Evolutionary conservation across 2,888 invertebrate species (phyloP).

Genomic region (Tetanocera ferruginea): DNA sequence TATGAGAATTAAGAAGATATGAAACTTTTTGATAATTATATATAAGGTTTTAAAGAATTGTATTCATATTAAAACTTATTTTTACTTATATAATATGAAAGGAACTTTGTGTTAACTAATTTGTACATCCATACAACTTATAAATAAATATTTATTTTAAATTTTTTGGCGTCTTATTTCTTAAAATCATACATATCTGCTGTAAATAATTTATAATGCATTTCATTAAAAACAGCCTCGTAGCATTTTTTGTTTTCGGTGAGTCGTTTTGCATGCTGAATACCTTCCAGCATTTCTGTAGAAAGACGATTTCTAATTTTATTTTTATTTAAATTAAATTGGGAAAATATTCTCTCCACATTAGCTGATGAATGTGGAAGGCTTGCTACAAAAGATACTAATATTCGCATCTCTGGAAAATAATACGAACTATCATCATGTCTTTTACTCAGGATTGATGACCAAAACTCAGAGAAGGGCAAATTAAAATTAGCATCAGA

Average conservation of each 20-base stretch:
- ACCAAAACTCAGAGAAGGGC: background rate
- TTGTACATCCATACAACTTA: no score
- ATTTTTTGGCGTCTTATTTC: no score
- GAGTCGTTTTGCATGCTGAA: background rate
- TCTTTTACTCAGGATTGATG: background rate
- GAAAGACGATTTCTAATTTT: background rate
- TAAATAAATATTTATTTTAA: no score
- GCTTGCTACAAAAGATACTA: background rate
- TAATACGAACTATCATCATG: background rate
- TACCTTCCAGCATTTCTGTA: background rate
- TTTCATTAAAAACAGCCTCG: background rate
- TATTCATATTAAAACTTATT: no score
- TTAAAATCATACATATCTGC: background rate
- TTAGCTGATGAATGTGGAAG: background rate
- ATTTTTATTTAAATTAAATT: background rate
- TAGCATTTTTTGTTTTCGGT: background rate
- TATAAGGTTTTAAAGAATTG: no score
- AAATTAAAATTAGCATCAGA: background rate
- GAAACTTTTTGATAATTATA: no score
- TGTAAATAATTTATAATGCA: background rate
- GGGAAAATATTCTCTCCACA: background rate
- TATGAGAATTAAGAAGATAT: no score
- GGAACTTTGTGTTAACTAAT: no score
- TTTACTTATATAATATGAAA: no score
- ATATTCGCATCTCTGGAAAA: background rate